Evolutionary conservation across 2,888 invertebrate species (phyloP), one percentile per base, ranked within the genome.

Genomic region (Mesoligia furuncula): DNA sequence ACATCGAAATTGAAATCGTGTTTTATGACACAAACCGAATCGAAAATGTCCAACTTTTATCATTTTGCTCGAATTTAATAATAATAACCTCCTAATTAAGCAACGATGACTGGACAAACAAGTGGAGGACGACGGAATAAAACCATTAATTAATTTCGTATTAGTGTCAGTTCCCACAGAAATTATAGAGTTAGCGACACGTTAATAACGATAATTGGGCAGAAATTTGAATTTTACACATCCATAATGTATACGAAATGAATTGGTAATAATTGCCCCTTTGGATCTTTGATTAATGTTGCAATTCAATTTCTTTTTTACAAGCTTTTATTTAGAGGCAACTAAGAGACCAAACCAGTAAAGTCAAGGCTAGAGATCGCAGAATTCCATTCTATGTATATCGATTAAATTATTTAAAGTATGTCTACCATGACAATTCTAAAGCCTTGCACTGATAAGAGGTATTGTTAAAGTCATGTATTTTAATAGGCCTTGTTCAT

Each of bases 101-200:
- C 77, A 85, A 88, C 90, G 89, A 92, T 93, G 93, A 93, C 92
- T 92, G 85, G 90, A 85, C 89, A 86, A 89, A 89, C 85, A 87
- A 90, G 87, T 87, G 82, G 85, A 83, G 81, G 86, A 82, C 81
- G 88, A 87, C 87, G 84, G 83, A 88, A 90, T 90, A 81, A 36
- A 89, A 88, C 77, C 87, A 92, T 93, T 94, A 93, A 94, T 93
- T 93, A 91, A 92, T 90, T 91, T 90, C 79, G 84, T 84, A 87
- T 87, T 82, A 85, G 81, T 85, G 78, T 82, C 81, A 85, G 83
- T 87, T 83, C 78, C 84, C 80, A 80, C 81, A 79, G 86, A 91
- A 90, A 88, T 91, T 91, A 90, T 80, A 80, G 84, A 87, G 84
- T 89, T 88, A 91, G 88, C 88, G 89, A 90, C 88, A 90, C 85